Evolutionary conservation across 1,140 invertebrate species (phyloP), one percentile per base, ranked within the genome.

Genomic region (Chymomyza costata): DNA sequence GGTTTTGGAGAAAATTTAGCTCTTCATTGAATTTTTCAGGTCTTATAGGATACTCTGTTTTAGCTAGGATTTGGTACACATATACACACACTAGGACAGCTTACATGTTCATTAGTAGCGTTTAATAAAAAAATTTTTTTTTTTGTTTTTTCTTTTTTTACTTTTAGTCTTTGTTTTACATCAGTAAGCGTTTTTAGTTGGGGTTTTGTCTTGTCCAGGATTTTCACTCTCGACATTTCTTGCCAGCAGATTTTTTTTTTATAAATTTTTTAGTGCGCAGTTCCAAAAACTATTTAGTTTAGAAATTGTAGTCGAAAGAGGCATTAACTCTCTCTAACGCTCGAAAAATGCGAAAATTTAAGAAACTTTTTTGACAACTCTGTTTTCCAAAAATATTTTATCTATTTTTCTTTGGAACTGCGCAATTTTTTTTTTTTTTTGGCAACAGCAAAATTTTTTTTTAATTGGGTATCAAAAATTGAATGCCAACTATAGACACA

Each of bases 151-250:
- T 54, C 50, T 53, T 59, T 51, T 28, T 28, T 28, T 60, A 21
- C 57, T 30, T 78, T 67, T 80, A 78, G 73, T 78, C 73, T 78
- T 78, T 78, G 73, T 78, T 78, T 78, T 78, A 67, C 73, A 71
- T 78, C 63, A 80, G 73, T 78, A 78, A 78, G 73, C 73, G 63
- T 61, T 71, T 80, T 47, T 38, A 34, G 32, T 34, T 34, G 13
- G 16, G 8, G 10, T 45, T 35, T 48, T 52, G 32, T 14, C 6
- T 39, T 51, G 32, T 34, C 32, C 8, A 34, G 2, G 32, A n/a
- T n/a, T n/a, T n/a, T n/a, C n/a, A n/a, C n/a, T n/a, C n/a, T n/a
- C n/a, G n/a, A n/a, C n/a, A n/a, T n/a, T n/a, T n/a, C n/a, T n/a
- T n/a, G n/a, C n/a, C n/a, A n/a, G n/a, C n/a, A n/a, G n/a, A n/a